Evolutionary conservation across 2,888 invertebrate species (phyloP).

Genomic region (Netelia fuscicornis): DNA sequence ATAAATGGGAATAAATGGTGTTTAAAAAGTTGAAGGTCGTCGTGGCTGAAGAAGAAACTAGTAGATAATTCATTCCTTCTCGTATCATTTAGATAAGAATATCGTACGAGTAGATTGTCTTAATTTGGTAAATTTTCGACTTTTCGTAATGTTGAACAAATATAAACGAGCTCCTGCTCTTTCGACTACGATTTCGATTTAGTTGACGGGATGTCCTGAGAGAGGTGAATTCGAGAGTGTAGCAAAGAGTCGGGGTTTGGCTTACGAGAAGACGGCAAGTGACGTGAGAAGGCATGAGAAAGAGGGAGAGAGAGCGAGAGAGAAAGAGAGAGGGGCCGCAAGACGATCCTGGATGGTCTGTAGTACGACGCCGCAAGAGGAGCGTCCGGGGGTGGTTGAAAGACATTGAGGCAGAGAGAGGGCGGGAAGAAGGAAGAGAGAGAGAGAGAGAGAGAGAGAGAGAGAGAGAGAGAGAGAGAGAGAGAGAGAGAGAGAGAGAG

Average conservation of each 20-base stretch:
- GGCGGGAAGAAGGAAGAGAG: background rate
- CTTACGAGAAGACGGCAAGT: conserved; percentile 46
- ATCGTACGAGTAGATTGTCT: conserved; percentile 66
- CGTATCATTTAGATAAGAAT: background rate
- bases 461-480: conserved; percentile 51
- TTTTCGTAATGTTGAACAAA: conserved; percentile 78
- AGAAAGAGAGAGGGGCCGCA: conserved; percentile 44
- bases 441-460: conserved; percentile 73
- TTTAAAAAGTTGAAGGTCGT: no score
- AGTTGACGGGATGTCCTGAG: conserved; percentile 57
- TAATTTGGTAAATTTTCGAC: conserved; percentile 75
- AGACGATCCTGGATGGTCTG: conserved; percentile 61
- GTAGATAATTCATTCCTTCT: no score
- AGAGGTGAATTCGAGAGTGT: conserved; percentile 50
- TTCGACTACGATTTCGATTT: conserved; percentile 63
- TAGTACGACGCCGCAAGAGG: conserved; percentile 64
- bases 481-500: conserved; percentile 71
- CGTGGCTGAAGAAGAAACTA: no score
- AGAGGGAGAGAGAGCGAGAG: conserved; percentile 40
- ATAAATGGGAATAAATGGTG: background rate
- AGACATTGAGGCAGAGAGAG: conserved; percentile 66
- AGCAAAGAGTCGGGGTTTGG: conserved; percentile 47
- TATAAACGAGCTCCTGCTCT: conserved; percentile 71
- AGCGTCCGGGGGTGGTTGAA: conserved; percentile 52
- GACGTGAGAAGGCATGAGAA: conserved; percentile 31